Evolutionary conservation across 1,140 invertebrate species (phyloP).

Genomic region (Acromyrmex echinatior): DNA sequence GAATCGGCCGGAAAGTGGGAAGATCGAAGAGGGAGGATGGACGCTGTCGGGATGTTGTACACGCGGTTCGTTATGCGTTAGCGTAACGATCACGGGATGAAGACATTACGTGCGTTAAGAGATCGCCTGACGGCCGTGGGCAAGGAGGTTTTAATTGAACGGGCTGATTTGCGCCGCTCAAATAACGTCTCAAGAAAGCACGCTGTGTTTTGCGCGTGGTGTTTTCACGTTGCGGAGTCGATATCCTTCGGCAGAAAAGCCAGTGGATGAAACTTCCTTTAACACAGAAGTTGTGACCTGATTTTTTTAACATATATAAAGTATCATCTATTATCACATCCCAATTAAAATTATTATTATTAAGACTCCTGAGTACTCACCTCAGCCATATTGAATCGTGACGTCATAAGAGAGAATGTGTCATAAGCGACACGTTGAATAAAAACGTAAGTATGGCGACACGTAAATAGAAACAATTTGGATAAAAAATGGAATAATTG

Average conservation of each 20-base stretch:
- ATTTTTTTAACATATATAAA: too few relatives aligned
- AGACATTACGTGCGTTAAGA: conserved; percentile 51
- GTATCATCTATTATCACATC: too few relatives aligned
- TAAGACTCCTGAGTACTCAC: too few relatives aligned
- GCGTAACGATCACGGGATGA: conserved; percentile 44
- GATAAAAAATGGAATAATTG: too few relatives aligned
- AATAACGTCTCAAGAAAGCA: conserved; percentile 33
- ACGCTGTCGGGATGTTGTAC: conserved; percentile 38
- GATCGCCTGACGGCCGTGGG: conserved; percentile 32
- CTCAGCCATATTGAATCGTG: too few relatives aligned
- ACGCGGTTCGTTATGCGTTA: conserved; percentile 46
- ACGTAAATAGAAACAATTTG: too few relatives aligned
- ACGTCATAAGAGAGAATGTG: too few relatives aligned
- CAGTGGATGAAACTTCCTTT: neutral
- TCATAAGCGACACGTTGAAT: too few relatives aligned
- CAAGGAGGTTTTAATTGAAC: conserved; percentile 53
- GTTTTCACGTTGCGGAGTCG: neutral
- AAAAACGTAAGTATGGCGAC: too few relatives aligned
- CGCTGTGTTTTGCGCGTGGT: conserved; percentile 30
- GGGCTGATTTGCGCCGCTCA: conserved; percentile 51
- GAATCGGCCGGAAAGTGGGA: neutral
- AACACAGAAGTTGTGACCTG: too few relatives aligned
- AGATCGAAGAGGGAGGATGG: conserved; percentile 1
- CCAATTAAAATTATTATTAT: too few relatives aligned
- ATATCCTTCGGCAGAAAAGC: neutral